phyloP scores from a whole-genome alignment of 2,113 vertebrate genomes.

The Xiphophorus maculatus region DNA sequence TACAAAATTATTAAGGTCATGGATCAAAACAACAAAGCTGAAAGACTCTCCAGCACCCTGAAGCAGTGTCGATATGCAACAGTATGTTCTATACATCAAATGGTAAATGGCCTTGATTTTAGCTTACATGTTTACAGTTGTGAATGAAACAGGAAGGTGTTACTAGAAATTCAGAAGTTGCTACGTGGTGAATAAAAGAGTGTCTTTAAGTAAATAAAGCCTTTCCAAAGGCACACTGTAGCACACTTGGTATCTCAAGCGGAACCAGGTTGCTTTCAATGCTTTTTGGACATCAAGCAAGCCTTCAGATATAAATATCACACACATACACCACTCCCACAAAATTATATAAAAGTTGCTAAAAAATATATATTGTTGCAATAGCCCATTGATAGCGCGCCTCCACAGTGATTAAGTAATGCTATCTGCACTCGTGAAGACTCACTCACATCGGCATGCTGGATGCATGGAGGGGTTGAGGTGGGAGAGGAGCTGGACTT shows the following conservation, averaged over 20 bases:
- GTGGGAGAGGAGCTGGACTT: no score
- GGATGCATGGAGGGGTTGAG: no score
- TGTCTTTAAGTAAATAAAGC: no score
- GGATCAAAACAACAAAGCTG: background rate
- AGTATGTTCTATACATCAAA: background rate
- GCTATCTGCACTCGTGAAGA: background rate
- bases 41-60: background rate
- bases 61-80: background rate
- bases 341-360: background rate
- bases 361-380: background rate
- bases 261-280: background rate
- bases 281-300: background rate
- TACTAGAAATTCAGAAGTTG: no score
- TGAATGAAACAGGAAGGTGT: no score
- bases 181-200: background rate
- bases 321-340: background rate
- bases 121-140: background rate
- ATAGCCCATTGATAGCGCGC: no score
- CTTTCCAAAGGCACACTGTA: background rate
- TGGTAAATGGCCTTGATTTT: background rate
- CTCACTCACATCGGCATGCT: no score
- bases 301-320: background rate
- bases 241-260: background rate
- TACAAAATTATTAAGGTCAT: constrained; percentile 16
- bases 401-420: no score